These are phyloP conservation scores for Cettia cetti DNA, from an alignment of 2,113 vertebrate genomes.

Conservation along the genomic window DNA sequence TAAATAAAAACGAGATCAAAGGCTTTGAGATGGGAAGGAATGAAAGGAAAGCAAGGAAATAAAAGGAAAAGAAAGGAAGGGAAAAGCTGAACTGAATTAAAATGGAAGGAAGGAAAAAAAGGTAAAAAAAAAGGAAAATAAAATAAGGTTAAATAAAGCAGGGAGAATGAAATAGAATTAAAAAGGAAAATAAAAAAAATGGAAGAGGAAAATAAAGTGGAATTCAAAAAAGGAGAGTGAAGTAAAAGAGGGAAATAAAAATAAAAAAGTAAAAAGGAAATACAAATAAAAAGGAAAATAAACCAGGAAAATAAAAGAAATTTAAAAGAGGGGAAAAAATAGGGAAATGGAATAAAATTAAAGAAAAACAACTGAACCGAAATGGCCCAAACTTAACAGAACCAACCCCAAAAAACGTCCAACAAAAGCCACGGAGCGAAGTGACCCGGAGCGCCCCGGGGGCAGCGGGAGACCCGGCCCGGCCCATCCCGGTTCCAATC, in stretches of 20 bases:
- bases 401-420: neutral
- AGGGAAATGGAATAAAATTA: neutral
- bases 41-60: accelerated
- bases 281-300: neutral
- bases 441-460: neutral
- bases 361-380: neutral
- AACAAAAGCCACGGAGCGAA: neutral
- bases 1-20: neutral
- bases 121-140: neutral
- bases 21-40: accelerated
- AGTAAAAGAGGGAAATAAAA: neutral
- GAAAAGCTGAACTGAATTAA: neutral
- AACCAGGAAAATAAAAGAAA: neutral
- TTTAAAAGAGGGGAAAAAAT: neutral
- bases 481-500: neutral
- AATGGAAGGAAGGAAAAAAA: neutral
- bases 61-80: neutral
- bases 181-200: neutral
- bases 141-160: neutral
- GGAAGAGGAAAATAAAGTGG: neutral
- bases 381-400: neutral
- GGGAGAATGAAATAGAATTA: accelerated
- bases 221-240: neutral
- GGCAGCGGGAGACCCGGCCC: neutral
- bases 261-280: neutral